Evolutionary conservation across 35 echinoderm and acorn worm genomes (phyloP), one percentile per base, ranked within the genome.

Genomic region (Antedon bifida): DNA sequence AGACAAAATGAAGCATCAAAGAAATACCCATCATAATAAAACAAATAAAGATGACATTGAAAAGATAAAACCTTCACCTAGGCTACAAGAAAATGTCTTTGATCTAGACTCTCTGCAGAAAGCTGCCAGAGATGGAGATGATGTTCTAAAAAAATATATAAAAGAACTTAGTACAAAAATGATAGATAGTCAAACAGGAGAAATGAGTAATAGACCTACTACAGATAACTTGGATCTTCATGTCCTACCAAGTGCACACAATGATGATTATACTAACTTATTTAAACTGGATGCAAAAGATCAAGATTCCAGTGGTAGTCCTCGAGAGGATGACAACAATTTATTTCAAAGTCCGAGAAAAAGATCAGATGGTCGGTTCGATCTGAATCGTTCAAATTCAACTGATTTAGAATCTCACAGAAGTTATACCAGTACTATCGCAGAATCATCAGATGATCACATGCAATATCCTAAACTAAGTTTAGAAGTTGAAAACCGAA

Each of bases 91-190:
- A 64, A 23, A 64, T 26, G 9, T 64, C 26, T 91, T 96, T 83
- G 84, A 96, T 84, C 83, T 96, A 0, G 89, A 90, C 30, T 89
- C 86, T 0, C 80, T 96, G 32, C 84, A 83, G 39, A 76, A 32
- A 32, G 93, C 93, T 45, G 93, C 93, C 10, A 88, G 91, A 39
- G 86, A 91, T 82, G 93, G 93, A 0, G 93, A 96, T 87, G 93
- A 91, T 34, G 84, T 96, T 36, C 74, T 91, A n/a, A 85, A 86
- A 35, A 84, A 86, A 26, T 96, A 91, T 75, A 96, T 96, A 76
- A 82, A 84, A 45, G 85, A 87, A 36, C 46, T 96, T 30, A 96
- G 86, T 23, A 39, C 91, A 81, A 91, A 86, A 30, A 74, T 96
- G 51, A 21, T 64, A 11, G 23, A 64, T 64, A 16, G 9, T 21